A percentile compares a stretch with the other conserved stretches of the same genome.
Evolutionary conservation across 2,797 vertebrate species (phyloP).

Genomic region (Acridotheres tristis): DNA sequence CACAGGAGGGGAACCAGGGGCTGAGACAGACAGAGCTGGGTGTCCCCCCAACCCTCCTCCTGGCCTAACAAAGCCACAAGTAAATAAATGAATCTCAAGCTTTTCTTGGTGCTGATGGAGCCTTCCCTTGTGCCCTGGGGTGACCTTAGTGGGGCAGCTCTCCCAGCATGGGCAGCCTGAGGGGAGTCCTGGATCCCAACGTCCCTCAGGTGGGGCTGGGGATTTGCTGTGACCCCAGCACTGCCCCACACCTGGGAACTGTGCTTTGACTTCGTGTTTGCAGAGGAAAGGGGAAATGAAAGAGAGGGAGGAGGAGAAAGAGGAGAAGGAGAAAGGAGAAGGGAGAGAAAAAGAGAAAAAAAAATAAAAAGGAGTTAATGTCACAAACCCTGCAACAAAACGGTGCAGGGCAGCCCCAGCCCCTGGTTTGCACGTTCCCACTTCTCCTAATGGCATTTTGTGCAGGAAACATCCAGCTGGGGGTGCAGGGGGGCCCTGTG

Average conservation of each 20-base stretch:
- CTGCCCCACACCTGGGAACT: background rate
- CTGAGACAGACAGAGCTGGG: background rate
- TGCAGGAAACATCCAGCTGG: background rate
- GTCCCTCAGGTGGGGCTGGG: background rate
- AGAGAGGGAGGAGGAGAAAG: background rate
- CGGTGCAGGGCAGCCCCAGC: background rate
- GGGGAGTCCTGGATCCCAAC: background rate
- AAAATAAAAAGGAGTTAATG: background rate
- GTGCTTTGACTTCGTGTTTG: background rate
- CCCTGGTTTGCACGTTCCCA: background rate
- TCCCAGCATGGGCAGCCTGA: background rate
- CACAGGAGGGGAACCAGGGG: background rate
- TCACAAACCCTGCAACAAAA: background rate
- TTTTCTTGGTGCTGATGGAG: background rate
- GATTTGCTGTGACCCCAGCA: background rate
- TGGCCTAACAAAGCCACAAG: background rate
- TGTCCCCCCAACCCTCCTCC: background rate
- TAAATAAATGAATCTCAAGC: background rate
- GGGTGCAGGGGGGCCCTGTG: too few species aligned
- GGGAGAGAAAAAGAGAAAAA: background rate
- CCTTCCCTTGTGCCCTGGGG: rapidly evolving
- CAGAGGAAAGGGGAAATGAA: background rate
- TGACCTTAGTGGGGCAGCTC: rapidly evolving
- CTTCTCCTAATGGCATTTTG: background rate
- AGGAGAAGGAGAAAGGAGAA: background rate